Percentiles rank a stretch among this genome's conserved stretches.
These are phyloP conservation scores for Eulemur coronatus DNA, from an alignment of 2,797 vertebrate species.

Conservation along the genomic window DNA sequence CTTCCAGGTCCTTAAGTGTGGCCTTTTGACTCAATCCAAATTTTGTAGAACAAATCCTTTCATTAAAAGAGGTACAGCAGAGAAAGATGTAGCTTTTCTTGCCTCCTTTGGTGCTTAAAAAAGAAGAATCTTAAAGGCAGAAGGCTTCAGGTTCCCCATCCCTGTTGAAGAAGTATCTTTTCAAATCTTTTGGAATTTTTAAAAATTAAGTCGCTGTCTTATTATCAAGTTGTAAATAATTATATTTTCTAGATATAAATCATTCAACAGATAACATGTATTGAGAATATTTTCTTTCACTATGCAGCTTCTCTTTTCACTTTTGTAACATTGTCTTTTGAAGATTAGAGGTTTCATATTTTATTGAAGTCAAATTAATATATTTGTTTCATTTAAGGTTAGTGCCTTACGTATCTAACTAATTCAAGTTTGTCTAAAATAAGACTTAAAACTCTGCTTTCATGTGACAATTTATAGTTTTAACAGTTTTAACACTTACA, in stretches of 20 bases:
- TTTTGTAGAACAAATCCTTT: no score
- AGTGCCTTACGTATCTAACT: background rate
- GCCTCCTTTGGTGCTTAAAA: no score
- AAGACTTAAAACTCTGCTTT: background rate
- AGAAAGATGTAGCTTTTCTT: no score
- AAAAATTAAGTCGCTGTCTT: background rate
- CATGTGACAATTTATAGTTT: background rate
- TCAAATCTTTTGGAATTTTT: background rate
- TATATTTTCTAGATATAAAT: background rate
- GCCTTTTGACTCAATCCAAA: no score
- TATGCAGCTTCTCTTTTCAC: background rate
- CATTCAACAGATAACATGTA: background rate
- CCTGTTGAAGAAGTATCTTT: background rate
- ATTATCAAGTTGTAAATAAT: background rate
- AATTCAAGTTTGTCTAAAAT: background rate
- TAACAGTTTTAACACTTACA: background rate
- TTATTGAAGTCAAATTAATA: background rate
- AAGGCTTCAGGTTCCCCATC: no score
- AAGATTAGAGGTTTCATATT: background rate
- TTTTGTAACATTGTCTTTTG: background rate
- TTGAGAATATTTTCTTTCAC: background rate
- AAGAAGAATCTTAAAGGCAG: no score
- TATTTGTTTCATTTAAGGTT: background rate
- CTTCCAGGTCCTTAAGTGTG: no score
- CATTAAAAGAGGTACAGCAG: no score